Evolutionary conservation across 2,888 invertebrate species (phyloP).

Genomic region (Rhingia campestris): DNA sequence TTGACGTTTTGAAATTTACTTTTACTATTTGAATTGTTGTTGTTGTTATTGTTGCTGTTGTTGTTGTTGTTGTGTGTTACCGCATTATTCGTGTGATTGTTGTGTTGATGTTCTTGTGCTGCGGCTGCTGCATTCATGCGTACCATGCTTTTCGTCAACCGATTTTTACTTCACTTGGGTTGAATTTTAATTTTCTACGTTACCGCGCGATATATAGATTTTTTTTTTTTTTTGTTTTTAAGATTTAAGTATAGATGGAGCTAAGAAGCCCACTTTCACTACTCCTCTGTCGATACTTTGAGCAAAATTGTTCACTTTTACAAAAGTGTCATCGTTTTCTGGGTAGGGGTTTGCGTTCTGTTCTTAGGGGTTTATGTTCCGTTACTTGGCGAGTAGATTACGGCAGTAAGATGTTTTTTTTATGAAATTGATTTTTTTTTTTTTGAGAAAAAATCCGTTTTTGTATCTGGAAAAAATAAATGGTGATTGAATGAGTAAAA

Average conservation of each 20-base stretch:
- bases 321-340: slow-evolving; percentile 42
- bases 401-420: slow-evolving; percentile 56
- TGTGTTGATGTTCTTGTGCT: slow-evolving; percentile 76
- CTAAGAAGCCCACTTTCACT: slow-evolving; percentile 11
- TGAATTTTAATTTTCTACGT: not conserved
- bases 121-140: slow-evolving; percentile 80
- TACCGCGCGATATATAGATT: slow-evolving; percentile 12
- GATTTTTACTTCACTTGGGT: slow-evolving; percentile 29
- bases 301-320: slow-evolving; percentile 45
- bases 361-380: slow-evolving; percentile 46
- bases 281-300: slow-evolving; percentile 31
- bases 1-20: slow-evolving; percentile 71
- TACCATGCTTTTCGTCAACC: slow-evolving; percentile 79
- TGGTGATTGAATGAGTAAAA: slow-evolving; percentile 21
- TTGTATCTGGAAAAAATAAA: slow-evolving; percentile 62
- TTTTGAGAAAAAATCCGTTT: slow-evolving; percentile 24
- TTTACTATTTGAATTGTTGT: slow-evolving; percentile 46
- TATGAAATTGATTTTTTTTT: slow-evolving; percentile 9
- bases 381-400: slow-evolving; percentile 66
- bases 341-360: not conserved
- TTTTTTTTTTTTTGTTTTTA: no score
- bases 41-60: slow-evolving; percentile 41
- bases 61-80: slow-evolving; percentile 67
- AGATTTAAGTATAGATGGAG: no score
- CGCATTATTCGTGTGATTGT: slow-evolving; percentile 66